Percentiles rank a stretch among this genome's conserved stretches.
These are phyloP conservation scores for Drosophila carrolli DNA, from an alignment of 1,140 invertebrate species.

Conservation along the genomic window DNA sequence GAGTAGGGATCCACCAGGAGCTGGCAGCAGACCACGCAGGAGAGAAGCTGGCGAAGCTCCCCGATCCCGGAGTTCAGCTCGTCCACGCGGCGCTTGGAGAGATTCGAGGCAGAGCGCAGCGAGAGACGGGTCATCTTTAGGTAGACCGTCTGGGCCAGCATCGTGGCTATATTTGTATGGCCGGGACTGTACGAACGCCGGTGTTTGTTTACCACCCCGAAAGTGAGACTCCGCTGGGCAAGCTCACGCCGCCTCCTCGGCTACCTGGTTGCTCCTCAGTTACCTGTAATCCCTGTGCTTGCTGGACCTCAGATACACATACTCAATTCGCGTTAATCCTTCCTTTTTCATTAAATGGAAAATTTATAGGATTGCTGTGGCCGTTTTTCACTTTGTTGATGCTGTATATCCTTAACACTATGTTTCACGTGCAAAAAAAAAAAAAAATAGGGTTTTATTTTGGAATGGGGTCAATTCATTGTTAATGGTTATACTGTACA, in stretches of 20 bases:
- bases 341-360: constrained; percentile 23
- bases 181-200: constrained; percentile 49
- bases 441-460: constrained; percentile 56
- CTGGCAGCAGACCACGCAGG: constrained; percentile 94
- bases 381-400: constrained; percentile 58
- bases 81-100: constrained; percentile 89
- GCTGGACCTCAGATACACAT: not conserved
- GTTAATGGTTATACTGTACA: constrained; percentile 26
- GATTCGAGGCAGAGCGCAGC: constrained; percentile 35
- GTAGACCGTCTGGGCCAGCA: constrained; percentile 49
- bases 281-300: constrained; percentile 16
- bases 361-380: constrained; percentile 6
- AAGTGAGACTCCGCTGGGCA: constrained; percentile 35
- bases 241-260: not conserved
- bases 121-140: constrained; percentile 43
- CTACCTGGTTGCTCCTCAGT: constrained; percentile 2
- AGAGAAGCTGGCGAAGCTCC: constrained; percentile 93
- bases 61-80: constrained; percentile 93
- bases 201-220: constrained; percentile 47
- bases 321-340: constrained; percentile 13
- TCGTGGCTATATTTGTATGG: constrained; percentile 10
- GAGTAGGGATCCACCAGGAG: constrained; percentile 92
- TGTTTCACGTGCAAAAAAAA: constrained; percentile 75
- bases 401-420: constrained; percentile 60
- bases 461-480: constrained; percentile 56